Evolutionary conservation across 30 jellyfish, hydroid and myxozoan species (phyloP), one percentile per base, ranked within the genome.

Genomic region (Morbakka virulenta): DNA sequence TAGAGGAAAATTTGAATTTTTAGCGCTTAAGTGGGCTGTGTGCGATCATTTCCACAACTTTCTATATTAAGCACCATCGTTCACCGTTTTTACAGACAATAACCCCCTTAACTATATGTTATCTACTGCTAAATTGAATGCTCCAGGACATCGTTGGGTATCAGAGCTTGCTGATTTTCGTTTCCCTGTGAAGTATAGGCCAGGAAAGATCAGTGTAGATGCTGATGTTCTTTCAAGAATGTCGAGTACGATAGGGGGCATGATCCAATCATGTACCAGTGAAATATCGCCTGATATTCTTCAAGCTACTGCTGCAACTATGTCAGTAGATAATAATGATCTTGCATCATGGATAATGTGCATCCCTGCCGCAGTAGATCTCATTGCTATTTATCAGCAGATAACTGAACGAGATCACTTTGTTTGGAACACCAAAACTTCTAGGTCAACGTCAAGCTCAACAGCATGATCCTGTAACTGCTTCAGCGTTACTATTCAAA

Each of bases 21-120:
- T 80, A 0, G 95, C 81, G 24, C 41, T 73, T 31, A 74, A 74
- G 48, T 67, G 90, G 95, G 88, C 85, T 11, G 51, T 85, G 23
- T 27, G 79, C 32, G 85, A 85, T 2, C 81, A 85, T 20, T 85
- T 85, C 28, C 27, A 78, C 6, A 76, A 75, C 36, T 85, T 25
- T 47, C 65, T 85, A n/a, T 57, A 67, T 36, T 85, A 76, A 50
- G 83, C 74, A 35, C 79, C 84, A 11, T 51, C 72, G 13, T 74
- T 73, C 51, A 64, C 52, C 32, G 83, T 76, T 30, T 75, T n/a
- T 32, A 48, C 77, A 0, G 87, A 71, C 36, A 69, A 69, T 28
- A 72, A 82, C 49, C 81, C 87, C 14, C 50, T 68, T 17, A 50
- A 62, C 17, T 74, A 73, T 77, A 50, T 62, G 20, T 9, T 41